These are phyloP conservation scores for Peromyscus attwateri DNA, from an alignment of 2,797 vertebrate species.

Conservation along the genomic window DNA sequence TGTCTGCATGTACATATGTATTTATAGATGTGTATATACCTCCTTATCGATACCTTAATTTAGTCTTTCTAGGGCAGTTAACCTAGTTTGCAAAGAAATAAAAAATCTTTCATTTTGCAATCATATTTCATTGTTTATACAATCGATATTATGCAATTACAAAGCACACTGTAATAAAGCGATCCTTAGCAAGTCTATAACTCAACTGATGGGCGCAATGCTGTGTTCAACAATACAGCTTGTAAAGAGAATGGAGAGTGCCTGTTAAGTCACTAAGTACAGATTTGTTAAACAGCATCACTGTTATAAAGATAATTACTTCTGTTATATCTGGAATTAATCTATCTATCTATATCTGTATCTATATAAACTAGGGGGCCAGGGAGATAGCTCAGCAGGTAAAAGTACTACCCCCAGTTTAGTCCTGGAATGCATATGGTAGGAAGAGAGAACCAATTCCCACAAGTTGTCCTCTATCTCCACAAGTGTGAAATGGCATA, in stretches of 20 bases:
- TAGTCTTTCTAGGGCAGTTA: constrained; percentile 14
- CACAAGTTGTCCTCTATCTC: neutral
- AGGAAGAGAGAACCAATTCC: neutral
- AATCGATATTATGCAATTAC: constrained; percentile 42
- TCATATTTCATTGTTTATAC: constrained; percentile 1
- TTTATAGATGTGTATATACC: neutral
- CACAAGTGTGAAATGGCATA: neutral
- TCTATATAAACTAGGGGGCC: neutral
- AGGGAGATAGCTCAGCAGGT: neutral
- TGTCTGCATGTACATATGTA: neutral
- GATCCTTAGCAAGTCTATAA: neutral
- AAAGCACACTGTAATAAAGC: constrained; percentile 46
- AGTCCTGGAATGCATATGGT: neutral
- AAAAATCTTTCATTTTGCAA: constrained; percentile 57
- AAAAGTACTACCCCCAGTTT: neutral
- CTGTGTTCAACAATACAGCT: neutral
- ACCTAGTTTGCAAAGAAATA: constrained; percentile 43
- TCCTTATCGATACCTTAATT: neutral
- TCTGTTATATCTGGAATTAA: neutral
- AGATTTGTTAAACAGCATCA: constrained; percentile 32
- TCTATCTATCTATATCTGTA: neutral
- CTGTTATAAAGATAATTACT: constrained; percentile 25
- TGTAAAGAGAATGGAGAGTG: constrained; percentile 16
- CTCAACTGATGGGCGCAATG: neutral
- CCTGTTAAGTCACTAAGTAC: neutral